Base-by-base conservation (phyloP, 2,113 vertebrate genomes). In the Callaeas wilsoni region DNA sequence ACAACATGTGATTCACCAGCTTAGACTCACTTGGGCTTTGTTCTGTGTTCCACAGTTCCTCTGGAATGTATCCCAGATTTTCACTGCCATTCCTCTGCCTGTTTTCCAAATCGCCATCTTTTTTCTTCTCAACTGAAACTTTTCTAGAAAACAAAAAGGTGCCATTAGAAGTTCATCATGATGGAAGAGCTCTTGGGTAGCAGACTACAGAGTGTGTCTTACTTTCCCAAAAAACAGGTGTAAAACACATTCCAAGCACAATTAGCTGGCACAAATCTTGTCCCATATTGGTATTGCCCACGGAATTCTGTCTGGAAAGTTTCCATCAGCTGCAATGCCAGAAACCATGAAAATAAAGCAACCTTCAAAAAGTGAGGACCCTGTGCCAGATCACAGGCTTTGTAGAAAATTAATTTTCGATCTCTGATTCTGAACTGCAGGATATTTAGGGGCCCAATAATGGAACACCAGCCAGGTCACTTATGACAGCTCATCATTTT, bases 41-140 rank as follows among this genome's bases (percentile, higher is more conserved):
- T 50, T 84, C 73, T 37, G 47, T 26, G 14, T 75, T 65, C 78
- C 30, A 70, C 6, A 5, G 10, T 27, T 97, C 97, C 23, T 98
- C 97, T 27, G 95, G 93, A 82, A 60, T 82, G 68, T 97, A 98
- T 44, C 95, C 97, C 49, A 60, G 81, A 92, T 98, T 98, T 83
- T 97, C 97, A 1, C 83, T 96, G 25, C 96, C 97, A 5, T 21
- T 86, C 52, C 84, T 88, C 52, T 84, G 60, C 30, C 77, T 63
- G 27, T 55, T 85, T 83, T 94, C 93, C 4, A 35, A 15, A 78
- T 63, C 20, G 1, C 62, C 85, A 32, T 86, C 74, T n/a, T 63
- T 82, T 12, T 83, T 87, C 60, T 97, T 97, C 89, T 71, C 18
- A 41, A 41, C 7, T 44, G 95, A 93, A 92, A 95, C 78, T 84